phyloP scores from a whole-genome alignment of 2,113 vertebrate genomes.

The Gallinago paraguaiae region DNA sequence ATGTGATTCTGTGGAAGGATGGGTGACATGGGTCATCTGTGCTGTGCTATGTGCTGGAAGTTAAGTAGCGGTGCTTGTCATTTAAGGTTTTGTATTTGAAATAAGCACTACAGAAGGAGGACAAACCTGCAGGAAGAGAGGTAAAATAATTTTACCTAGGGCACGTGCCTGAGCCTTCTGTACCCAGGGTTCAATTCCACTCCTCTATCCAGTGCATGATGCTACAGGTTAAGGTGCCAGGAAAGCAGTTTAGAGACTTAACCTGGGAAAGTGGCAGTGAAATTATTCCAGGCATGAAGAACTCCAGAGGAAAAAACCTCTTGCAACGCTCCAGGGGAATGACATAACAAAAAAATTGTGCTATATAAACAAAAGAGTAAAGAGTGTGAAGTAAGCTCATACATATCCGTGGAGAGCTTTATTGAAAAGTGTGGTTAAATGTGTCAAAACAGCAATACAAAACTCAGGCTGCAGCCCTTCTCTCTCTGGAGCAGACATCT shows the following conservation, averaged over 20 bases:
- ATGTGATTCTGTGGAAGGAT: not conserved
- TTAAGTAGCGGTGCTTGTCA: not conserved
- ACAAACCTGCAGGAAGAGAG: not conserved
- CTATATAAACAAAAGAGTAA: not conserved
- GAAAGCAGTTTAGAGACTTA: not conserved
- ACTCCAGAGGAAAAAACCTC: not conserved
- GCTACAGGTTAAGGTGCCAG: not conserved
- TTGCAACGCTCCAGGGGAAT: not conserved
- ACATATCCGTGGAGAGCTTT: not conserved
- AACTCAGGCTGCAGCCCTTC: not conserved
- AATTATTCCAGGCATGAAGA: not conserved
- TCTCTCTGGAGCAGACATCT: not conserved
- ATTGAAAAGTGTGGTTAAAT: not conserved
- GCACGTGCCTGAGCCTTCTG: not conserved
- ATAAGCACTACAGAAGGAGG: not conserved
- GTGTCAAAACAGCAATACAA: not conserved
- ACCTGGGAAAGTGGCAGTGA: not conserved
- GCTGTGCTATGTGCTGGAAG: not conserved
- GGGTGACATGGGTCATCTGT: fast-evolving
- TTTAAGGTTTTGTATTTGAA: not conserved
- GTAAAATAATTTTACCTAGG: not conserved
- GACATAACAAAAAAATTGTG: not conserved
- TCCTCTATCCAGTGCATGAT: not conserved
- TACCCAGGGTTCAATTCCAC: not conserved
- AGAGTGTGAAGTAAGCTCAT: not conserved